Evolutionary conservation across 30 jellyfish, hydroid and myxozoan species (phyloP).

Genomic region (Hydractinia echinata): DNA sequence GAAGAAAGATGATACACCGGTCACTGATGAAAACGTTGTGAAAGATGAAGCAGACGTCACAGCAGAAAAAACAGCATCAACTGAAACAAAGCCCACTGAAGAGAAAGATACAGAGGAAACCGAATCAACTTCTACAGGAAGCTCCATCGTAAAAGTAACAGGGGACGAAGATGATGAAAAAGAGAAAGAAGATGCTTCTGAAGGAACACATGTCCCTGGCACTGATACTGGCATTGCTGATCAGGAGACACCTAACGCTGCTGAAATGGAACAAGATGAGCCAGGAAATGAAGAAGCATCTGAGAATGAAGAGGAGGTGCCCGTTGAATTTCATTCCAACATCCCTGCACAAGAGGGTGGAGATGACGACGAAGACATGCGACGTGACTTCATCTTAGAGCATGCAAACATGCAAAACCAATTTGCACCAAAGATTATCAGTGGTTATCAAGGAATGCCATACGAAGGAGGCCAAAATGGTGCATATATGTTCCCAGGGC

Average conservation of each 20-base stretch:
- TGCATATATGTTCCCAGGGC: background rate
- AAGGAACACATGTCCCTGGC: background rate
- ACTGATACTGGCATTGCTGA: conserved; percentile 1
- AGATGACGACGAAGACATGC: conserved; percentile 1
- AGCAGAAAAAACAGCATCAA: no score
- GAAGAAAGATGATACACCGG: no score
- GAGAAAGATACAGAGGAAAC: no score
- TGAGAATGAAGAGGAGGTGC: background rate
- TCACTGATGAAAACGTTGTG: no score
- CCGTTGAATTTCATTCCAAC: no score
- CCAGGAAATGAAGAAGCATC: conserved; percentile 8
- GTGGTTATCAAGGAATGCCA: conserved; percentile 24
- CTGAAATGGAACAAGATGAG: background rate
- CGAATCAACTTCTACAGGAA: background rate
- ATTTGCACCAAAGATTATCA: conserved; percentile 14
- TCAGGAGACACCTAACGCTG: conserved; percentile 11
- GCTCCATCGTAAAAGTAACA: background rate
- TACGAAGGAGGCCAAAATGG: background rate
- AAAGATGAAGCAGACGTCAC: no score
- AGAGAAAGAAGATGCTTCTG: conserved; percentile 10
- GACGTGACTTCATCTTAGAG: conserved; percentile 13
- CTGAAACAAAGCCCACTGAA: no score
- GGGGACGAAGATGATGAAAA: conserved; percentile 7
- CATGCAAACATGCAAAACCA: conserved; percentile 12
- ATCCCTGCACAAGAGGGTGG: background rate